Conservation (phyloP, 1,140 invertebrate genomes). For the Cydia splendana region DNA sequence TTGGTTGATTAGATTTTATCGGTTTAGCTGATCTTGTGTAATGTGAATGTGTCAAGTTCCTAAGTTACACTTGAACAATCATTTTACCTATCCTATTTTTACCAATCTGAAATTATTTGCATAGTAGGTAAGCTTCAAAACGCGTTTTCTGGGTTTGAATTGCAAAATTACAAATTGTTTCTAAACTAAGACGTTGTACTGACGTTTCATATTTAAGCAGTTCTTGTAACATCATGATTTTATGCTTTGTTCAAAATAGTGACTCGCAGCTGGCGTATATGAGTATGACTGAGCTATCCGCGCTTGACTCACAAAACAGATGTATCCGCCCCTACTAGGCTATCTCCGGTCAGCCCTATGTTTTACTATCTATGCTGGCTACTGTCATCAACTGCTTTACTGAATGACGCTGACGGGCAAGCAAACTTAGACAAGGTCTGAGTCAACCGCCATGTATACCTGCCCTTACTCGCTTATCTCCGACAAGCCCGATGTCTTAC, state of each 20-base stretch:
- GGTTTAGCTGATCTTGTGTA: no score
- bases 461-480: slow-evolving; percentile 20
- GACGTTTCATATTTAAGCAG: not conserved
- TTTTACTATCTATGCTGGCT: not conserved
- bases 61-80: no score
- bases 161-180: no score
- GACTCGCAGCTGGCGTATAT: slow-evolving; percentile 5
- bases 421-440: slow-evolving; percentile 15
- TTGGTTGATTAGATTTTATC: no score
- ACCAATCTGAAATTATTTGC: no score
- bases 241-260: slow-evolving; percentile 2
- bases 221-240: not conserved
- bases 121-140: no score
- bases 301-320: slow-evolving; percentile 6
- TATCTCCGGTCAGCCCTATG: not conserved
- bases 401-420: not conserved
- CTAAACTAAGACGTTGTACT: no score
- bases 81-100: no score
- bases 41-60: no score
- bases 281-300: not conserved
- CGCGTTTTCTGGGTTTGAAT: no score
- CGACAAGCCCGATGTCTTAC: not conserved
- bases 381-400: not conserved
- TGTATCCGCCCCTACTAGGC: slow-evolving; percentile 17
- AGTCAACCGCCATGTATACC: slow-evolving; percentile 16